Base-by-base conservation (phyloP, 30 jellyfish, hydroid and myxozoan species). In the Mastigias papua region DNA sequence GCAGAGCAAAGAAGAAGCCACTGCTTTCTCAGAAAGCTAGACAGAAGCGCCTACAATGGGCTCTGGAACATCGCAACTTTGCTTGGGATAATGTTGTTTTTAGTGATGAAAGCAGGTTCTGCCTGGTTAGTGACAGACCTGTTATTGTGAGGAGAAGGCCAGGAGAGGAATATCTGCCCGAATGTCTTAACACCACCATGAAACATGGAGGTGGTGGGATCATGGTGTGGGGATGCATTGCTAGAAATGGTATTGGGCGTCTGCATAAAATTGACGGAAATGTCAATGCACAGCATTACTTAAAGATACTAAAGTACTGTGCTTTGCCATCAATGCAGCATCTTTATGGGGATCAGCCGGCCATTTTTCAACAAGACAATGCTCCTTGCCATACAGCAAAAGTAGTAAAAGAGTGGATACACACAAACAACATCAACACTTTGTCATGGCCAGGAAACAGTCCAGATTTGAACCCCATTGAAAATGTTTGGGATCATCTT, bases 391-490 rank as follows among this genome's bases (percentile, higher is more conserved):
- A 76, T 67, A 76, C 87, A 1, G 76, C 87, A 9, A 31, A 26
- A 7, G 32, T 21, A 21, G 89, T 60, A 15, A 78, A 78, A 35
- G 28, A 31, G 35, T 54, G 65, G 48, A 15, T 29, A 25, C 37
- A 25, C 48, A 27, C 22, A 30, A 78, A 78, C 46, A 3, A n/a
- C 27, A 26, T 78, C 66, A 78, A 27, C 5, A 68, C 29, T 31
- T 34, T 57, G 63, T n/a, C 64, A 7, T 78, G 79, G 89, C 89
- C 79, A 29, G 77, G 78, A 17, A 34, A 78, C 48, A 78, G 79
- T 48, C 68, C 89, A 25, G 78, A 78, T 25, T 21, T 78, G 64
- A 57, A 78, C 48, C 66, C 68, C 20, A 60, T 63, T 25, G 77
- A 60, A 29, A 22, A 63, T n/a, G 13, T 58, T 34, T 74, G 86